Conservation (phyloP, 2,113 vertebrate genomes). For the Orientallactaga bullata region DNA sequence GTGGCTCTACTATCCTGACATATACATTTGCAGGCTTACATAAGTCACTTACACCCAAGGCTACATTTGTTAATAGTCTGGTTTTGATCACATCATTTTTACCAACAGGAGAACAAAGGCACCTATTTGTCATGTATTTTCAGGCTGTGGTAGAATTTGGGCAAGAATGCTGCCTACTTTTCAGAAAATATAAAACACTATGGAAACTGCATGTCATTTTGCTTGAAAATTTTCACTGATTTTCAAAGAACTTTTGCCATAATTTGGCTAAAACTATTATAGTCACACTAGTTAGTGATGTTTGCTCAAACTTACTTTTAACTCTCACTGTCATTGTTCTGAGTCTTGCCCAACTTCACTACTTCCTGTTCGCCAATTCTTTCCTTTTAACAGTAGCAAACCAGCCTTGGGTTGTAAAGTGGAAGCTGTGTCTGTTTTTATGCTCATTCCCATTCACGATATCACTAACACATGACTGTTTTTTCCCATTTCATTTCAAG, state of each 20-base stretch:
- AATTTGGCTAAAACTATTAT: background rate
- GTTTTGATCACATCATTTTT: conserved; percentile 10
- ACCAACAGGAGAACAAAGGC: background rate
- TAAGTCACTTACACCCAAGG: background rate
- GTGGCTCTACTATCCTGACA: background rate
- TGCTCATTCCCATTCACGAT: background rate
- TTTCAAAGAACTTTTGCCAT: conserved; percentile 5
- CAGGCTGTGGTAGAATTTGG: background rate
- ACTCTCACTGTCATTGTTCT: background rate
- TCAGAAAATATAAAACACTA: background rate
- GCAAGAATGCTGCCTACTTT: background rate
- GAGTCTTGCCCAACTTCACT: background rate
- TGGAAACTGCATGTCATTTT: background rate
- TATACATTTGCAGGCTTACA: background rate
- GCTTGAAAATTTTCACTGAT: background rate
- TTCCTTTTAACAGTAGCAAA: background rate
- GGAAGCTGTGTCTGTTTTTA: background rate
- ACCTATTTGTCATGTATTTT: background rate
- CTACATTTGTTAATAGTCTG: background rate
- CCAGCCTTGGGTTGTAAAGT: background rate
- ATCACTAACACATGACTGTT: background rate
- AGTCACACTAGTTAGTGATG: background rate
- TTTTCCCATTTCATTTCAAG: background rate
- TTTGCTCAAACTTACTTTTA: background rate
- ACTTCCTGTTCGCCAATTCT: background rate